A percentile compares a stretch with the other conserved stretches of the same genome.
Evolutionary conservation across 2,888 invertebrate genomes (phyloP).

Genomic region (Stegophylla sp.): DNA sequence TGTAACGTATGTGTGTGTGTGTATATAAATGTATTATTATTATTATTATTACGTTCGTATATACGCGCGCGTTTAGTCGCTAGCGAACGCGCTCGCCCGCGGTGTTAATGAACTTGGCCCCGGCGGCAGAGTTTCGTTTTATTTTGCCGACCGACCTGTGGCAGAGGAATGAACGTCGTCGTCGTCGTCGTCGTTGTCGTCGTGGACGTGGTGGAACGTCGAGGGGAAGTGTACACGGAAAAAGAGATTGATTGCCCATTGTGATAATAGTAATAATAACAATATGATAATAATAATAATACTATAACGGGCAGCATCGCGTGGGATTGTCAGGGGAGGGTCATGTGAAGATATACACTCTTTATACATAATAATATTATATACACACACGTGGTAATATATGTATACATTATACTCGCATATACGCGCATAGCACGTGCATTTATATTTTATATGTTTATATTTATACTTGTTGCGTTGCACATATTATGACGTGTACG

Average conservation of each 20-base stretch:
- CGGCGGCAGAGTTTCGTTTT: background rate
- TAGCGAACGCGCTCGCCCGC: conserved; percentile 31
- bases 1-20: background rate
- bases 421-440: background rate
- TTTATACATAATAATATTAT: too few species aligned
- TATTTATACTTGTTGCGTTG: too few species aligned
- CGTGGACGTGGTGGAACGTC: background rate
- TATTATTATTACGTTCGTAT: background rate
- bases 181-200: background rate
- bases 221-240: background rate
- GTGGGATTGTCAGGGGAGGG: conserved; percentile 56
- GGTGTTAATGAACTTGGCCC: conserved; percentile 55
- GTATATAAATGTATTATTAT: background rate
- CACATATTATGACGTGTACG: background rate
- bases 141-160: conserved; percentile 28
- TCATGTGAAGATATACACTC: conserved; percentile 53
- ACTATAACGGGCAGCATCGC: conserved; percentile 40
- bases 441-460: too few species aligned
- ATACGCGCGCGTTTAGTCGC: conserved; percentile 1
- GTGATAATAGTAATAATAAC: conserved; percentile 51
- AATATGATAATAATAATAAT: conserved; percentile 22
- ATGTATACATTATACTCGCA: background rate
- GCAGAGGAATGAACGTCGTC: background rate
- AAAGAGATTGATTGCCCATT: conserved; percentile 59
- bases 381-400: background rate